Base-by-base conservation (phyloP, 1,140 invertebrate species). In the Drepana arcuata region DNA sequence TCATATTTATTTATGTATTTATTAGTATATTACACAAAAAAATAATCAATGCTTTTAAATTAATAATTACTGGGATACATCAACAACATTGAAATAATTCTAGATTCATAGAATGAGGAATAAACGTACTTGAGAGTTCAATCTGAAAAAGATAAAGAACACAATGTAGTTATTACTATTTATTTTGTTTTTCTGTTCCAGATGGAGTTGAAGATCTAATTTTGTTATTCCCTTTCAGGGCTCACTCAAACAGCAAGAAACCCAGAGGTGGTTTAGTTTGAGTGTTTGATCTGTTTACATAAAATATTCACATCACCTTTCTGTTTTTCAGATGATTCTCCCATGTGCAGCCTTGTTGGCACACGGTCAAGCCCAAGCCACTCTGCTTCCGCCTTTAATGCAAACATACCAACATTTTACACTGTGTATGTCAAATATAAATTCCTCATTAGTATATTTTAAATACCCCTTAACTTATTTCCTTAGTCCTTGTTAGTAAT, bases 321-420 rank as follows among this genome's bases (percentile, higher is more conserved):
- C 67, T 84, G 74, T 67, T 82, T 83, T 84, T 75, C 83, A 83
- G 79, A 77, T 74, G 70, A 63, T 57, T 84, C 75, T 60, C 75
- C 77, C 67, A 73, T 75, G 49, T 84, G 81, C 75, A 84, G 77
- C 65, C 81, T 77, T 68, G 83, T 83, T 66, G 83, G 77, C 60
- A 84, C 79, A 62, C 81, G 74, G 63, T 84, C 83, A 69, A 84
- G 72, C 57, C 83, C 75, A 53, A 84, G 71, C 83, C 83, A 84
- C 58, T 84, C 83, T 52, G 81, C 81, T 78, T 84, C 83, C 45
- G 83, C 83, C 83, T 84, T 77, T 66, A 83, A 84, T 71, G 48
- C 64, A 75, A 82, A 83, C 60, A 79, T 62, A 66, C 37, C 55
- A 57, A 55, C 53, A 48, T 47, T 54, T 74, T 72, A 75, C 48